A percentile compares a stretch with the other conserved stretches of the same genome.
Conservation (phyloP, 2,113 vertebrate genomes). For the Misgurnus anguillicaudatus region DNA sequence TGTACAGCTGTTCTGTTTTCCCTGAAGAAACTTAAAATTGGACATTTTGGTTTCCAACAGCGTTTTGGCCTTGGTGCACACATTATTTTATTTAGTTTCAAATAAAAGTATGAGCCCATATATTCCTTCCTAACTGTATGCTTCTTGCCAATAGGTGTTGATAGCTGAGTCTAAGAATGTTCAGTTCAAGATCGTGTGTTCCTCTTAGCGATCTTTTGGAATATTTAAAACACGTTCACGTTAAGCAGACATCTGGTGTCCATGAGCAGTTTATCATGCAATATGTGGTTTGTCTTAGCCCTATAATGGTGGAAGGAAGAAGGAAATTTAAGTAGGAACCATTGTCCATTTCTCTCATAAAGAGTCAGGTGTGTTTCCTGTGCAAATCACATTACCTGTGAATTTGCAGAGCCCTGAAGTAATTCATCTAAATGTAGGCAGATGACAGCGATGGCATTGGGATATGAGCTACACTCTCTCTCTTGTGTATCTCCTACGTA, state of each 20-base stretch:
- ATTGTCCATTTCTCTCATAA: constrained; percentile 23
- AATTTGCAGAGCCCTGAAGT: constrained; percentile 46
- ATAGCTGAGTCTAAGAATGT: too few species aligned
- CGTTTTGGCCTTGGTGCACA: not conserved
- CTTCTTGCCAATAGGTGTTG: too few species aligned
- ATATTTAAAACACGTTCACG: constrained; percentile 17
- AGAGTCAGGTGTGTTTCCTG: constrained; percentile 38
- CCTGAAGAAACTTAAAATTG: constrained; percentile 23
- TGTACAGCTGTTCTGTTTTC: not conserved
- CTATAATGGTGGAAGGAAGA: not conserved
- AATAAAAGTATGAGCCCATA: not conserved
- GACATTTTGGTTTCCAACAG: constrained; percentile 2
- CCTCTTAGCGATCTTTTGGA: constrained; percentile 1
- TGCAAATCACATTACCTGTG: constrained; percentile 45
- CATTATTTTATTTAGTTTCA: not conserved
- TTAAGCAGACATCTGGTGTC: constrained; percentile 37
- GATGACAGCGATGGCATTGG: constrained; percentile 8
- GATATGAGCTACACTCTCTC: not conserved
- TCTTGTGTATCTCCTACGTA: not conserved
- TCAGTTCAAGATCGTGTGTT: not conserved
- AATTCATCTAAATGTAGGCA: constrained; percentile 61
- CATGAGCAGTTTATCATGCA: constrained; percentile 8
- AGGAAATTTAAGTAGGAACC: not conserved
- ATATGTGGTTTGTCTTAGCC: constrained; percentile 11
- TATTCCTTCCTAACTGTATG: not conserved